phyloP scores from a whole-genome alignment of 2,113 vertebrate genomes.

The Alectura lathami region DNA sequence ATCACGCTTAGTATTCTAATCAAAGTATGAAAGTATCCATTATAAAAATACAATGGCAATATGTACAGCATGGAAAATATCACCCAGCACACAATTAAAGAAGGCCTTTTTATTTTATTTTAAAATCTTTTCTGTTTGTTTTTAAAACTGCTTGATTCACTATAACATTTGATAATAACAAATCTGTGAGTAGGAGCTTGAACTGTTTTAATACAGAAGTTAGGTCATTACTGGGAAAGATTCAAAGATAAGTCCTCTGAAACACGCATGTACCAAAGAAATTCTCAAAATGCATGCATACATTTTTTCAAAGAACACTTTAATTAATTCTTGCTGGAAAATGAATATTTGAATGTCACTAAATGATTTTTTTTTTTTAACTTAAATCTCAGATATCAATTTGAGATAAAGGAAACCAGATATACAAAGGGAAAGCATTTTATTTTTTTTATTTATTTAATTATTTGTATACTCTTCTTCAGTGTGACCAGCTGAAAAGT shows the following conservation, averaged over 20 bases:
- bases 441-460: background rate
- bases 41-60: conserved; percentile 75
- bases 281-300: conserved; percentile 64
- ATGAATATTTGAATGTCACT: conserved; percentile 18
- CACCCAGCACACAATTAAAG: conserved; percentile 72
- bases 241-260: conserved; percentile 64
- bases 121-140: conserved; percentile 65
- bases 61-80: conserved; percentile 70
- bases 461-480: background rate
- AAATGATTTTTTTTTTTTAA: background rate
- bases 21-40: conserved; percentile 79
- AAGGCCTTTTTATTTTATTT: conserved; percentile 48
- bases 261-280: conserved; percentile 63
- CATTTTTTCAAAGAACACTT: conserved; percentile 64
- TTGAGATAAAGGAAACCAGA: conserved; percentile 33
- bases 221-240: conserved; percentile 68
- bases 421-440: background rate
- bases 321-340: conserved; percentile 67
- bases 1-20: conserved; percentile 84
- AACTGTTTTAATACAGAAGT: conserved; percentile 67
- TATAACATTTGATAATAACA: conserved; percentile 70
- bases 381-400: conserved; percentile 14
- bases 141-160: conserved; percentile 69
- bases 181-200: conserved; percentile 61
- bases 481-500: background rate